phyloP scores from a whole-genome alignment of 2,888 invertebrate genomes.

The Oscheius sp. region DNA sequence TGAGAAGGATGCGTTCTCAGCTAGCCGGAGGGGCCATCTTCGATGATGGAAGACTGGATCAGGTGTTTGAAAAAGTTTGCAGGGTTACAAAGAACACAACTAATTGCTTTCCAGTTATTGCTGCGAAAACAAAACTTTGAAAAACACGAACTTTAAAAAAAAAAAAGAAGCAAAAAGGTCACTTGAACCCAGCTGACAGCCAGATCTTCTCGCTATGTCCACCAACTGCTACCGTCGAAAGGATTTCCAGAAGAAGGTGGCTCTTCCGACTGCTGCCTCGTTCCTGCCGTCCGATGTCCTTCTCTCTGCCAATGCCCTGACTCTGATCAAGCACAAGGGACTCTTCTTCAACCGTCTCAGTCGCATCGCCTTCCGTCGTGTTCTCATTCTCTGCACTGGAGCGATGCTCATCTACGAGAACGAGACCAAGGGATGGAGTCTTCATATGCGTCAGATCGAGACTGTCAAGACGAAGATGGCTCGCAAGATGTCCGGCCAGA shows the following conservation, averaged over 20 bases:
- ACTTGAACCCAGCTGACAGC: no score
- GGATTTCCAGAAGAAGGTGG: background rate
- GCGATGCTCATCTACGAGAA: slow-evolving; percentile 15
- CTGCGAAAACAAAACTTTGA: no score
- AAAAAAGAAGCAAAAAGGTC: no score
- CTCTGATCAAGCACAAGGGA: slow-evolving; percentile 21
- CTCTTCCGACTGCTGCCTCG: background rate
- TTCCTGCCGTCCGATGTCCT: slow-evolving; percentile 5
- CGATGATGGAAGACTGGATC: no score
- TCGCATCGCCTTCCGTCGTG: slow-evolving; percentile 8
- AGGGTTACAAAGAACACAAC: no score
- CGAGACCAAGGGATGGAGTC: background rate
- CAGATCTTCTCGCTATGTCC: no score
- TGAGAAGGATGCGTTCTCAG: no score
- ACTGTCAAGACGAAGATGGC: background rate
- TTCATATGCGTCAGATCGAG: background rate
- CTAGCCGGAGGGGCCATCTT: no score
- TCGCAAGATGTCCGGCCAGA: background rate
- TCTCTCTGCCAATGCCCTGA: background rate
- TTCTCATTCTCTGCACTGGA: slow-evolving; percentile 8
- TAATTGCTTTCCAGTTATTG: no score
- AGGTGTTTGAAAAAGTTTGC: no score
- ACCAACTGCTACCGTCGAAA: no score
- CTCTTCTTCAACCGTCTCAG: slow-evolving; percentile 14
- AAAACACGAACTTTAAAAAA: no score